Evolutionary conservation across 2,113 vertebrate genomes (phyloP).

Genomic region (zebrafish (Danio rerio)): GRCz12tu NC_133187.1:7153501-7154000

Average conservation of each 20-base stretch:
- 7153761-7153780: conserved; percentile 79
- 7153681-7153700: conserved; percentile 84
- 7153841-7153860: not conserved
- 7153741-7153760: conserved; percentile 84
- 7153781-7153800: conserved; percentile 82
- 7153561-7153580: not conserved
- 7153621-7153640: not conserved
- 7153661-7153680: conserved; percentile 84
- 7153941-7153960: too few species aligned
- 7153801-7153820: conserved; percentile 81
- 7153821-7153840: not conserved
- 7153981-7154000: too few species aligned
- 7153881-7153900: too few species aligned
- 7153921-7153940: too few species aligned
- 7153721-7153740: conserved; percentile 84
- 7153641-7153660: not conserved
- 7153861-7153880: not conserved
- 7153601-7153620: not conserved
- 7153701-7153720: conserved; percentile 84
- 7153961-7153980: too few species aligned
- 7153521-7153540: not conserved
- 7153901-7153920: too few species aligned
- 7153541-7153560: not conserved
- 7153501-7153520: not conserved
- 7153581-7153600: not conserved